These are phyloP conservation scores for Tapirus terrestris DNA, from an alignment of 2,113 vertebrate genomes.

Conservation along the genomic window DNA sequence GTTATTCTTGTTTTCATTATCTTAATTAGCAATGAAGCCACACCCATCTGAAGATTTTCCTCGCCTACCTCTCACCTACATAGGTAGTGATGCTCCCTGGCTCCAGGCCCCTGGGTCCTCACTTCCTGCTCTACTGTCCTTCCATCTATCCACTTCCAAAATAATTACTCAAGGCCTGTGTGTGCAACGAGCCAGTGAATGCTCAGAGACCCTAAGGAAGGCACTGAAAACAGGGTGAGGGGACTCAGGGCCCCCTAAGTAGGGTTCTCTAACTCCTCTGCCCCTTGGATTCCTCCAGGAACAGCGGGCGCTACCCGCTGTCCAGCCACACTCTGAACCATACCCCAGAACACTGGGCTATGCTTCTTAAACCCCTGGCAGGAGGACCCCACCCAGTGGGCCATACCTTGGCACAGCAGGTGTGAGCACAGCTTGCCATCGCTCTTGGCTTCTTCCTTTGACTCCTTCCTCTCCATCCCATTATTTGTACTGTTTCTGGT, in stretches of 20 bases:
- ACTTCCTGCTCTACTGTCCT: neutral
- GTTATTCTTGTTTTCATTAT: neutral
- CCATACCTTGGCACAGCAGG: neutral
- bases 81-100: too few species aligned
- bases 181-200: neutral
- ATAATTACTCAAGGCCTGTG: neutral
- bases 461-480: neutral
- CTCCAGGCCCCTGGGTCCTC: neutral
- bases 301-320: rapidly evolving
- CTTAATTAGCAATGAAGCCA: neutral
- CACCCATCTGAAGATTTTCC: neutral
- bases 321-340: neutral
- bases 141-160: neutral
- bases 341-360: too few species aligned
- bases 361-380: too few species aligned
- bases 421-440: neutral
- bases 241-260: neutral
- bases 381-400: neutral
- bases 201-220: neutral
- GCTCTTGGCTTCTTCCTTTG: neutral
- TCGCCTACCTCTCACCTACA: neutral
- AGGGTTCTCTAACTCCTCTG: neutral
- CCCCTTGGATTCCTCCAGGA: neutral
- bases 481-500: neutral
- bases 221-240: neutral